phyloP scores from a whole-genome alignment of 2,113 vertebrate species.

The Scartelaos histophorus region DNA sequence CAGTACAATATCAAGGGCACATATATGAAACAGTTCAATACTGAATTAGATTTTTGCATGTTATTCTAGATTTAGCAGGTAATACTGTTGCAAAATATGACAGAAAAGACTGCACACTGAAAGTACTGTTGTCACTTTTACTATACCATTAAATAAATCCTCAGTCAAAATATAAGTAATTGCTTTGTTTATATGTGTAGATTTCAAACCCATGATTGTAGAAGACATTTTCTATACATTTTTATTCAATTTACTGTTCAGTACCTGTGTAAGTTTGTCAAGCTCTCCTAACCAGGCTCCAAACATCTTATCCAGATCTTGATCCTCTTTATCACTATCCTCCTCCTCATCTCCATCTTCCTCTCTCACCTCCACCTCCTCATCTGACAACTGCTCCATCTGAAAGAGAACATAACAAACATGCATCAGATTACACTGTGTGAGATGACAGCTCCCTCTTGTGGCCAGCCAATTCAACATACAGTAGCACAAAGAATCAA shows the following conservation, averaged over 20 bases:
- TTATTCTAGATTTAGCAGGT: background rate
- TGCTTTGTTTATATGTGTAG: too few relatives aligned
- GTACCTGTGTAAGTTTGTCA: slow-evolving; percentile 95
- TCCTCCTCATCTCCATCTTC: slow-evolving; percentile 78
- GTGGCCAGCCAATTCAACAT: slow-evolving; percentile 10
- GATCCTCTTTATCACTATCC: slow-evolving; percentile 97
- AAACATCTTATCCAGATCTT: slow-evolving; percentile 98
- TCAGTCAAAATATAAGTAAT: too few relatives aligned
- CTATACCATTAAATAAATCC: too few relatives aligned
- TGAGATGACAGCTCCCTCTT: slow-evolving; percentile 19
- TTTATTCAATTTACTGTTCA: too few relatives aligned
- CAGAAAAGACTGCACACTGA: too few relatives aligned
- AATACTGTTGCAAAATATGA: too few relatives aligned
- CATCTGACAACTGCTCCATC: slow-evolving; percentile 95
- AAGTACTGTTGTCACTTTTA: too few relatives aligned
- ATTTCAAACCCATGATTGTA: too few relatives aligned
- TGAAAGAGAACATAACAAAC: slow-evolving; percentile 39
- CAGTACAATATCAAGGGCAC: too few relatives aligned
- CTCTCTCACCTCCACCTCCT: slow-evolving; percentile 91
- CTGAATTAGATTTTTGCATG: background rate
- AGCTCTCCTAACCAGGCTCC: slow-evolving; percentile 96
- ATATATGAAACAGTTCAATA: background rate
- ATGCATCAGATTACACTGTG: background rate
- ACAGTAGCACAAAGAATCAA: background rate
- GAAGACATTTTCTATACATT: too few relatives aligned